Conservation (phyloP, 2,888 invertebrate species). For the Arge pagana region DNA sequence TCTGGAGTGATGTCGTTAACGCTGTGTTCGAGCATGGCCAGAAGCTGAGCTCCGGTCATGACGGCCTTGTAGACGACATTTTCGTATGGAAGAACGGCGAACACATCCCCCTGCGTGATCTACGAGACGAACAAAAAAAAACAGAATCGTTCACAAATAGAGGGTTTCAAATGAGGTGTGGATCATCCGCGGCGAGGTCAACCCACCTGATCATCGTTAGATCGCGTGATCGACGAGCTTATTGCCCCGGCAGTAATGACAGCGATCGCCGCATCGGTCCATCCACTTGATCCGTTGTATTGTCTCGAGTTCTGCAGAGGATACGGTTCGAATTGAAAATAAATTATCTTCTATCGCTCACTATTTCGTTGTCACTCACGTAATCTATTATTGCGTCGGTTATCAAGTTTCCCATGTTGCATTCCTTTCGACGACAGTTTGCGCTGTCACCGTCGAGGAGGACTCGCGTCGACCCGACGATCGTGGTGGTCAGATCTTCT, state of each 20-base stretch:
- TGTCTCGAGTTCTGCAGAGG: conserved; percentile 57
- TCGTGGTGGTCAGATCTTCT: conserved; percentile 60
- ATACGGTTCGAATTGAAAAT: too few species aligned
- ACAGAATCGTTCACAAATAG: neutral
- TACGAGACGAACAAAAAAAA: conserved; percentile 45
- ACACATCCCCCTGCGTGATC: conserved; percentile 74
- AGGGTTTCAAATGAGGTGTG: too few species aligned
- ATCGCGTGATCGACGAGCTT: conserved; percentile 67
- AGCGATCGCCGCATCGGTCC: conserved; percentile 80
- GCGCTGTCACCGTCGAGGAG: conserved; percentile 67
- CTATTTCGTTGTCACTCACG: conserved; percentile 62
- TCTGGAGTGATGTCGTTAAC: conserved; percentile 60
- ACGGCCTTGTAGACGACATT: conserved; percentile 68
- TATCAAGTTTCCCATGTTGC: conserved; percentile 84
- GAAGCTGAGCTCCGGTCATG: conserved; percentile 70
- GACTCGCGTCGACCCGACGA: conserved; percentile 74
- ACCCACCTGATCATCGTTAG: conserved; percentile 57
- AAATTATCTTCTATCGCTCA: neutral
- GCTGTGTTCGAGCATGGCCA: conserved; percentile 70
- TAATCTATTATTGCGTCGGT: conserved; percentile 76
- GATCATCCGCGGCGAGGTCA: too few species aligned
- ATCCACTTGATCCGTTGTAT: conserved; percentile 61
- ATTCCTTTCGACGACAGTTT: conserved; percentile 74
- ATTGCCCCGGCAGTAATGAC: conserved; percentile 79
- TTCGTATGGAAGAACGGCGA: conserved; percentile 77